Percentiles rank a stretch among this genome's conserved stretches.
Conservation (phyloP, 2,888 invertebrate species). For the Leuctra nigra region DNA sequence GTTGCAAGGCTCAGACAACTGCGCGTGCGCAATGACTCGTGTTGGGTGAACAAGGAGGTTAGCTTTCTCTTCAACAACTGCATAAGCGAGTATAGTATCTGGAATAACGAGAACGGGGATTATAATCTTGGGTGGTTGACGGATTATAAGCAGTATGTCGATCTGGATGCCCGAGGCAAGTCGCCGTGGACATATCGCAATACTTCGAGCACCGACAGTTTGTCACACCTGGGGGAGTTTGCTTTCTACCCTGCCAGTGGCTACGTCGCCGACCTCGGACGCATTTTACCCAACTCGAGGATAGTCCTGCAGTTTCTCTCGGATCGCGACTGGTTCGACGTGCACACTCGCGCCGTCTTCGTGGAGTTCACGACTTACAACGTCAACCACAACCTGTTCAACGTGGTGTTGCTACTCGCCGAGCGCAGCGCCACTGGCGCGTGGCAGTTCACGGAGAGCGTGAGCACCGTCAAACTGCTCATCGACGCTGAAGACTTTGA, state of each 20-base stretch:
- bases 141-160: background rate
- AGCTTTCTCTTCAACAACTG: background rate
- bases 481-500: background rate
- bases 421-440: conserved; percentile 16
- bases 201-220: background rate
- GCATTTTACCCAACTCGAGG: conserved; percentile 21
- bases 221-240: conserved; percentile 16
- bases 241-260: conserved; percentile 24
- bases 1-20: conserved; percentile 23
- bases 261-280: conserved; percentile 23
- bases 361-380: conserved; percentile 25
- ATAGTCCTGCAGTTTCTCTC: conserved; percentile 18
- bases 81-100: background rate
- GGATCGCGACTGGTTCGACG: conserved; percentile 22
- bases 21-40: background rate
- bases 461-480: conserved; percentile 15
- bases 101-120: conserved; percentile 9
- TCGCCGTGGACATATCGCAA: conserved; percentile 15
- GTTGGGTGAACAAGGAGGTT: background rate
- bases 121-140: conserved; percentile 17
- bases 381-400: conserved; percentile 25
- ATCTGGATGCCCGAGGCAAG: background rate
- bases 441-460: background rate
- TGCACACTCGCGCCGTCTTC: conserved; percentile 18
- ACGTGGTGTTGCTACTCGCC: conserved; percentile 18